Conservation (phyloP, 2,797 vertebrate species). For the Anolis apletophallus region DNA sequence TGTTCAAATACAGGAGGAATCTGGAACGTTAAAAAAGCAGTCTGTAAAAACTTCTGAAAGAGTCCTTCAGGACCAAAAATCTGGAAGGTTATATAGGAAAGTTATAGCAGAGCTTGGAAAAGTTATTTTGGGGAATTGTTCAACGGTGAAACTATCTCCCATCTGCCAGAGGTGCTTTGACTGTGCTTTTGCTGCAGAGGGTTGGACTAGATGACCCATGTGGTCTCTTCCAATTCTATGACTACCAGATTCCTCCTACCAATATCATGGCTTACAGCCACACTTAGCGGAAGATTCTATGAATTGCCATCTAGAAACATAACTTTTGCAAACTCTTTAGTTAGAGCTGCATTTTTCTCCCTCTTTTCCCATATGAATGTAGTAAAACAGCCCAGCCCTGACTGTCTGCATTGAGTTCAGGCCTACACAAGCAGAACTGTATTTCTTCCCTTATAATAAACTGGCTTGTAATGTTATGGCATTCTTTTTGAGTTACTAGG, state of each 20-base stretch:
- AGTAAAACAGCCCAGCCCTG: background rate
- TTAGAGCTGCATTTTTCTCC: background rate
- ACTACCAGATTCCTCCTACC: too few relatives aligned
- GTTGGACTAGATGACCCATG: too few relatives aligned
- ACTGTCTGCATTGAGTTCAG: background rate
- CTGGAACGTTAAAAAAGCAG: too few relatives aligned
- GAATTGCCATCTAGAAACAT: too few relatives aligned
- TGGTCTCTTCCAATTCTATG: too few relatives aligned
- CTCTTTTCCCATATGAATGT: background rate
- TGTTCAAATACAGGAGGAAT: background rate
- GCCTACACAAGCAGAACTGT: background rate
- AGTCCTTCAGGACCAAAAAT: background rate
- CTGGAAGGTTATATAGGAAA: background rate
- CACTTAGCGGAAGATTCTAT: too few relatives aligned
- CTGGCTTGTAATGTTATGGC: background rate
- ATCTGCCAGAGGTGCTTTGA: too few relatives aligned
- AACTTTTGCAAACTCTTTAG: too few relatives aligned
- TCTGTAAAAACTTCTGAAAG: background rate
- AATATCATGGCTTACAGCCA: too few relatives aligned
- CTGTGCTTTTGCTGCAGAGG: too few relatives aligned
- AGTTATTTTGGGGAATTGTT: too few relatives aligned
- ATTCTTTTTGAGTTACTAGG: background rate
- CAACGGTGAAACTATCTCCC: too few relatives aligned
- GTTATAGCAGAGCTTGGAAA: background rate
- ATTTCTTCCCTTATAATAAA: background rate